Evolutionary conservation across 2,888 invertebrate genomes (phyloP), one percentile per base, ranked within the genome.

Genomic region (Thecocarcelia acutangulata): DNA sequence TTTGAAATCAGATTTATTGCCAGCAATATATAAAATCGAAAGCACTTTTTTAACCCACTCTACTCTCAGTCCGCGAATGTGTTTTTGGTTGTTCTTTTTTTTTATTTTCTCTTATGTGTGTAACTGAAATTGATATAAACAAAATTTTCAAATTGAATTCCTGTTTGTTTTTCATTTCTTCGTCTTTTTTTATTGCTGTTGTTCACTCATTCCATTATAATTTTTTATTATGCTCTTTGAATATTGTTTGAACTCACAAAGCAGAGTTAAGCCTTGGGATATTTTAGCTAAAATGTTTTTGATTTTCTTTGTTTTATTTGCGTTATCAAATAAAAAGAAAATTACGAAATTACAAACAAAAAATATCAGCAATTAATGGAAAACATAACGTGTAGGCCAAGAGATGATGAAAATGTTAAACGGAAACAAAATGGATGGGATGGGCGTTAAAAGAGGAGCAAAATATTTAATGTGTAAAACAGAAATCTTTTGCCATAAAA

Each of bases 241-340:
- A 61, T 69, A 8, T 46, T 24, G 28, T 70, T 77, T 70, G 78
- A 80, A 66, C 72, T 42, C 61, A 33, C 9, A 72, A 42, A 61
- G 66, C 70, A 76, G 76, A 70, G 64, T 44, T 48, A 40, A 72
- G 80, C 80, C 80, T 66, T 17, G 24, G 76, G 80, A 76, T 72
- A 80, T 80, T 80, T 76, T 54, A 61, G 66, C 70, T 70, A 72
- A 76, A 72, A 61, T 72, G 72, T 61, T 72, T 80, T 66, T 72
- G 64, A 75, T 75, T 52, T 63, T 17, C 11, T 54, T 63, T 56
- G 42, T 24, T 54, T 21, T 17, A n/a, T 46, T 46, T 33, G 5
- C 33, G 46, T 46, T 46, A 46, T 46, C 17, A 56, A 37, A 66
- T 24, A 40, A 46, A 33, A 33, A 8, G 9, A 33, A 33, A 33